These are phyloP conservation scores for Plebejus anna DNA, from an alignment of 2,888 invertebrate species.

Conservation along the genomic window DNA sequence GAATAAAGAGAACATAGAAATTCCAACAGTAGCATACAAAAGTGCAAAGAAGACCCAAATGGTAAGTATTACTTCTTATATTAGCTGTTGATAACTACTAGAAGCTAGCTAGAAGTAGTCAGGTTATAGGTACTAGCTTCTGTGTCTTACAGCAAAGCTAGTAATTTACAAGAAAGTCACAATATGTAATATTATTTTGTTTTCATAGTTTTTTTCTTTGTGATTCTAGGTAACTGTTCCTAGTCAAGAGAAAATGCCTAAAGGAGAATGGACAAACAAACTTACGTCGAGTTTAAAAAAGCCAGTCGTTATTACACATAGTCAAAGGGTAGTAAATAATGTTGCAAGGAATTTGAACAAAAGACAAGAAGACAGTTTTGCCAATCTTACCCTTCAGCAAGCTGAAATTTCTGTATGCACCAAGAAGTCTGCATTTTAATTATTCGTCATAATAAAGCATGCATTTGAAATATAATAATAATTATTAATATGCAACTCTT, in stretches of 20 bases:
- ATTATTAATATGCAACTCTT: not conserved
- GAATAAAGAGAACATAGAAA: conserved; percentile 55
- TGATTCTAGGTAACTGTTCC: conserved; percentile 54
- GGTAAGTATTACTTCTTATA: conserved; percentile 45
- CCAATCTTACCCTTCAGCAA: conserved; percentile 54
- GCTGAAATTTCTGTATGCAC: conserved; percentile 64
- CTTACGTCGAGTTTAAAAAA: conserved; percentile 49
- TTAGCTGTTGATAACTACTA: not conserved
- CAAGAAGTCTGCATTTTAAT: conserved; percentile 53
- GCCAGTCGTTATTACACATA: conserved; percentile 58
- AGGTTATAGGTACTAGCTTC: not conserved
- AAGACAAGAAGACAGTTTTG: conserved; percentile 57
- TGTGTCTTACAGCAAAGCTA: not conserved
- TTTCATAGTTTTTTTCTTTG: not conserved
- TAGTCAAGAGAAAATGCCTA: conserved; percentile 52
- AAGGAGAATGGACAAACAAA: conserved; percentile 54
- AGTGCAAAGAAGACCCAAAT: conserved; percentile 61
- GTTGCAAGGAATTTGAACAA: conserved; percentile 43
- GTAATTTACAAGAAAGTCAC: not conserved
- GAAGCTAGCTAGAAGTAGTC: not conserved
- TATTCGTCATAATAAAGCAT: not conserved
- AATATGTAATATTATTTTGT: not conserved
- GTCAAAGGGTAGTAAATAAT: conserved; percentile 48
- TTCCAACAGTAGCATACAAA: conserved; percentile 57
- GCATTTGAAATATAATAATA: not conserved